A percentile compares a stretch with the other conserved stretches of the same genome.
Evolutionary conservation across 2,888 invertebrate species (phyloP).

Genomic region (Loripinus fragilis): DNA sequence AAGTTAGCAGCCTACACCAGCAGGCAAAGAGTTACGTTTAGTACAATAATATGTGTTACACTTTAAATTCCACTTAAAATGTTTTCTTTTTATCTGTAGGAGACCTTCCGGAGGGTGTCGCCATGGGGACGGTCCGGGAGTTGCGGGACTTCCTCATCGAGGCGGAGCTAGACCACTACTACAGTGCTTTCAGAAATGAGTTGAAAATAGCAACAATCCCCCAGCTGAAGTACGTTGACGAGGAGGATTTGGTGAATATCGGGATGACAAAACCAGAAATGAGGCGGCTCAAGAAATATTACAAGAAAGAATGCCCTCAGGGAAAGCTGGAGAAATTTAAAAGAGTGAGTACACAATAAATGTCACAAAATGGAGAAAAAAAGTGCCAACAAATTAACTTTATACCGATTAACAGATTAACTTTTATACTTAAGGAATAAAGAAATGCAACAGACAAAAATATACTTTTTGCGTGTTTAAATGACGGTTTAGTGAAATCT

Average conservation of each 20-base stretch:
- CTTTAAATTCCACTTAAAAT: neutral
- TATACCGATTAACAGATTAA: no score
- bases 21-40: neutral
- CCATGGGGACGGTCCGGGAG: slow-evolving; percentile 74
- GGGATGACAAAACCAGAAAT: slow-evolving; percentile 98
- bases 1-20: neutral
- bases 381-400: no score
- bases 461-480: no score
- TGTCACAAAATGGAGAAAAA: no score
- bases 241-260: slow-evolving; percentile 94
- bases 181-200: slow-evolving; percentile 90
- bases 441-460: no score
- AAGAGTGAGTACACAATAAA: slow-evolving; percentile 86
- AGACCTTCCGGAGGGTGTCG: slow-evolving; percentile 34
- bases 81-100: slow-evolving; percentile 3
- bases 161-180: slow-evolving; percentile 97
- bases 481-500: no score
- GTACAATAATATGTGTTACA: neutral
- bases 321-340: slow-evolving; percentile 96
- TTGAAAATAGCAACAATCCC: slow-evolving; percentile 87
- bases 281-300: slow-evolving; percentile 95
- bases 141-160: slow-evolving; percentile 94
- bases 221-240: slow-evolving; percentile 94
- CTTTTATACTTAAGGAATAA: no score
- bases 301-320: slow-evolving; percentile 96